These are phyloP conservation scores for Merops nubicus DNA, from an alignment of 2,113 vertebrate genomes.

Conservation along the genomic window DNA sequence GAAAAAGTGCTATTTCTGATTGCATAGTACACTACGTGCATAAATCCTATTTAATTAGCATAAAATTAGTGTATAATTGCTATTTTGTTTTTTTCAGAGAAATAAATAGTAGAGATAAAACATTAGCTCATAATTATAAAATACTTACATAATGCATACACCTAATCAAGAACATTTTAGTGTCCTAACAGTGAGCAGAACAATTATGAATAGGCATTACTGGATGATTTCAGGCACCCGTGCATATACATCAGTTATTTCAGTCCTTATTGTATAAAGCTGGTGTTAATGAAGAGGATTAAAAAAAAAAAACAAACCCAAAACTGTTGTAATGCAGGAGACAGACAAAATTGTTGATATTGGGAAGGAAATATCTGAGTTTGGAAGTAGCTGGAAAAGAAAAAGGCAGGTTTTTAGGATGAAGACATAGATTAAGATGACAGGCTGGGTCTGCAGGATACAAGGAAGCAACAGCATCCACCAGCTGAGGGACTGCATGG, in stretches of 20 bases:
- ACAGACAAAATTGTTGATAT: neutral
- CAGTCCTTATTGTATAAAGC: neutral
- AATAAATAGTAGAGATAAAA: constrained; percentile 20
- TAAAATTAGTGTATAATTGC: neutral
- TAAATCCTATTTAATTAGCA: constrained; percentile 12
- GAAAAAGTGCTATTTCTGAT: constrained; percentile 9
- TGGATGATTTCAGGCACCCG: neutral
- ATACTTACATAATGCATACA: neutral
- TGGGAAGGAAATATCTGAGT: neutral
- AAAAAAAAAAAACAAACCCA: no score
- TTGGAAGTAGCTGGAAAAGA: neutral
- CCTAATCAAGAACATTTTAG: neutral
- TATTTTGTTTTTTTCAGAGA: constrained; percentile 22
- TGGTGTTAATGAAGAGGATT: neutral
- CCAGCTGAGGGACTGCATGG: neutral
- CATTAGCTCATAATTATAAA: constrained; percentile 20
- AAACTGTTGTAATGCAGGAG: neutral
- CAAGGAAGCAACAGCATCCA: neutral
- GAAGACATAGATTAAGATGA: neutral
- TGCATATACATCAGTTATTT: neutral
- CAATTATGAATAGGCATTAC: neutral
- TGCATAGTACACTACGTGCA: neutral
- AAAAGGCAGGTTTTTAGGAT: neutral
- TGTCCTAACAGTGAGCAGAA: neutral
- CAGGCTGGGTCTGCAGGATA: neutral